Conservation (phyloP, 2,888 invertebrate genomes). For the Stratiomys singularior region DNA sequence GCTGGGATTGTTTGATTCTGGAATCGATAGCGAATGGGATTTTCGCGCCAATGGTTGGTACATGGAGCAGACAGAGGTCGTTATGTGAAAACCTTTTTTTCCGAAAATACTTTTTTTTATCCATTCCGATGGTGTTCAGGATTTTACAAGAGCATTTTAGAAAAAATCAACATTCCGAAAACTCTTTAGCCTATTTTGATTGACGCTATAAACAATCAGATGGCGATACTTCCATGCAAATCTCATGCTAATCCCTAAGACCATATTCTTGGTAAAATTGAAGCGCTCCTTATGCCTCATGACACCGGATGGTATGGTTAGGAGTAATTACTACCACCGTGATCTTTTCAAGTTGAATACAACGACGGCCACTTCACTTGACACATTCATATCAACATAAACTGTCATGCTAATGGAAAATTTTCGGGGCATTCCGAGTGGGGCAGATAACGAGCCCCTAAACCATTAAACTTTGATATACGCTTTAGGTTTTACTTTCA, state of each 20-base stretch:
- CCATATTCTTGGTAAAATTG: not conserved
- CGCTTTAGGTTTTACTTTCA: no score
- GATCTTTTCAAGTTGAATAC: slow-evolving; percentile 20
- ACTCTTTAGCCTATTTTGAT: no score
- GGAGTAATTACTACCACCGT: not conserved
- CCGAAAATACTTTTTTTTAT: not conserved
- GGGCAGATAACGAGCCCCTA: slow-evolving; percentile 10
- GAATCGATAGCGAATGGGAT: slow-evolving; percentile 3
- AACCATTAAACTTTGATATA: slow-evolving; percentile 25
- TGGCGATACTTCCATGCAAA: not conserved
- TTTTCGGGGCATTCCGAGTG: not conserved
- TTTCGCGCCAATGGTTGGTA: not conserved
- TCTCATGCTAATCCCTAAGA: not conserved
- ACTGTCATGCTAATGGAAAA: slow-evolving; percentile 14
- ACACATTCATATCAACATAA: slow-evolving; percentile 19
- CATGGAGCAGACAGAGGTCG: not conserved
- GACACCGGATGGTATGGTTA: not conserved
- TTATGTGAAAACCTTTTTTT: not conserved
- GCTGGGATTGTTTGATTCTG: not conserved
- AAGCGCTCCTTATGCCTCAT: not conserved
- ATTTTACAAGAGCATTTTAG: no score
- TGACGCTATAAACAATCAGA: not conserved
- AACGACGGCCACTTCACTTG: slow-evolving; percentile 3
- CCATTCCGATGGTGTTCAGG: no score
- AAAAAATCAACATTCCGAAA: no score